Conservation (phyloP, 2,888 invertebrate genomes). For the Octodonta nipae region DNA sequence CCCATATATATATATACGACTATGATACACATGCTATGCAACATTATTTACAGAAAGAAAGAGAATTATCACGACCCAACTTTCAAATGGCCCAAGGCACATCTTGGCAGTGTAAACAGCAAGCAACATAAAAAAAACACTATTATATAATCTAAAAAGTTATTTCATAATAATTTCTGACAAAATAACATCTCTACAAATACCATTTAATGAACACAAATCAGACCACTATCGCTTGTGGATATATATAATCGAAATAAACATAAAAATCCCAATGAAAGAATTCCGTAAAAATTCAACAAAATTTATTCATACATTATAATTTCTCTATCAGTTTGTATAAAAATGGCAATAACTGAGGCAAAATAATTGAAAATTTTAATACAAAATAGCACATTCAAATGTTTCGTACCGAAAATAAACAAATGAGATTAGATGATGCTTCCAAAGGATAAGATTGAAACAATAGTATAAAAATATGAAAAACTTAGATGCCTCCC, state of each 20-base stretch:
- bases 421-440: not conserved
- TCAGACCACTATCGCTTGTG: slow-evolving; percentile 11
- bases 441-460: slow-evolving; percentile 1
- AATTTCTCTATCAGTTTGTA: slow-evolving; percentile 13
- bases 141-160: too few species aligned
- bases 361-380: slow-evolving; percentile 12
- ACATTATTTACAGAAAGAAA: slow-evolving; percentile 16
- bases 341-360: slow-evolving; percentile 17
- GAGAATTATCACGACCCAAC: slow-evolving; percentile 17
- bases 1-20: slow-evolving; percentile 14
- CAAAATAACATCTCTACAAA: too few species aligned
- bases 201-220: slow-evolving; percentile 18
- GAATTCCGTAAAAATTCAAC: slow-evolving; percentile 11
- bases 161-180: too few species aligned
- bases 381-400: slow-evolving; percentile 13
- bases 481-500: slow-evolving; percentile 13
- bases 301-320: slow-evolving; percentile 16
- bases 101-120: slow-evolving; percentile 24
- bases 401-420: slow-evolving; percentile 13
- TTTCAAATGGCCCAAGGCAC: slow-evolving; percentile 22
- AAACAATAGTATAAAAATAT: slow-evolving; percentile 6
- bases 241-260: slow-evolving; percentile 9
- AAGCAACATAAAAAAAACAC: slow-evolving; percentile 12
- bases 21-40: slow-evolving; percentile 13
- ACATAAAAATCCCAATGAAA: slow-evolving; percentile 6